phyloP scores from a whole-genome alignment of 1,140 invertebrate species.

The Drosophila carrolli region DNA sequence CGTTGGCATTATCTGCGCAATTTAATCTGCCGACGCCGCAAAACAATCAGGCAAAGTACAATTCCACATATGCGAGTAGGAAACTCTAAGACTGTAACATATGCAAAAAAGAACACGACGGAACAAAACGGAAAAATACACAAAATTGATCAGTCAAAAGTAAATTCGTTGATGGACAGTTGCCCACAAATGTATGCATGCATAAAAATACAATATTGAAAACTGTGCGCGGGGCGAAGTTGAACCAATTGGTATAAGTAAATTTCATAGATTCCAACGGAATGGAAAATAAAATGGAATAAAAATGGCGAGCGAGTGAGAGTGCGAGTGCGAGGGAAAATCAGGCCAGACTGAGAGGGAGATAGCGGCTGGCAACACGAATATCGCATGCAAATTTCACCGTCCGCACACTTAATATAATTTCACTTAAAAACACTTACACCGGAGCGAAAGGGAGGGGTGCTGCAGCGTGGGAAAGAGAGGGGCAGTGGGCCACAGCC shows the following conservation, averaged over 20 bases:
- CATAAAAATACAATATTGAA: constrained; percentile 32
- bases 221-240: constrained; percentile 5
- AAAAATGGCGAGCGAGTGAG: no score
- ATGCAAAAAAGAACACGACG: neutral
- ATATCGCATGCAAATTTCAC: constrained; percentile 78
- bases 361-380: constrained; percentile 46
- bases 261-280: constrained; percentile 41
- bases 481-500: neutral
- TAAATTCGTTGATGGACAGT: constrained; percentile 45
- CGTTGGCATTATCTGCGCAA: no score
- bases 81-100: neutral
- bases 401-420: constrained; percentile 80
- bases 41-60: neutral
- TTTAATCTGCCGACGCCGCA: neutral
- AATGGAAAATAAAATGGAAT: constrained; percentile 25
- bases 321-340: constrained; percentile 1
- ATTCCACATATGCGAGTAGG: neutral
- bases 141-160: constrained; percentile 41
- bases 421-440: constrained; percentile 72
- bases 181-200: constrained; percentile 17
- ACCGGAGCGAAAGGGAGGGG: constrained; percentile 1
- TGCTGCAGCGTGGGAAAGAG: neutral
- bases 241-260: constrained; percentile 41
- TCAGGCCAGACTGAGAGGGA: constrained; percentile 7
- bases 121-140: neutral